Conservation (phyloP, 2,113 vertebrate species). For the Poeciliopsis prolifica region DNA sequence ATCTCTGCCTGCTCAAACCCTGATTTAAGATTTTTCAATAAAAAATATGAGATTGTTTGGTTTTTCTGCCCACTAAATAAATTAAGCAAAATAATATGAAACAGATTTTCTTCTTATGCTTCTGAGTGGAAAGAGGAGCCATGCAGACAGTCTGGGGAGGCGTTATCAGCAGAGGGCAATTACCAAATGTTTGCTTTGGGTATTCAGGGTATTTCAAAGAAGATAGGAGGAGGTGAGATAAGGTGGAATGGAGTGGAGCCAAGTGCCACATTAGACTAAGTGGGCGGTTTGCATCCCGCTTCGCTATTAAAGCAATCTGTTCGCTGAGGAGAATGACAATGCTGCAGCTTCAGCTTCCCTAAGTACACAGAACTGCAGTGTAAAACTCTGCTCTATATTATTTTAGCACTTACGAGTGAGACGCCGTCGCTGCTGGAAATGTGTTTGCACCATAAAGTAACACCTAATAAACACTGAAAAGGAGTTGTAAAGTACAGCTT, state of each 20-base stretch:
- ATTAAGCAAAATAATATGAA: constrained; percentile 16
- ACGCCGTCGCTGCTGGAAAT: not conserved
- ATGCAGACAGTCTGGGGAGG: constrained; percentile 26
- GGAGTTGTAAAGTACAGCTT: not conserved
- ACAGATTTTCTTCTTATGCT: constrained; percentile 3
- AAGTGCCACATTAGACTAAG: constrained; percentile 57
- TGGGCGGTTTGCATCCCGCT: constrained; percentile 34
- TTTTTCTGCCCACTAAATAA: constrained; percentile 52
- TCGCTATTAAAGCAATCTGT: constrained; percentile 14
- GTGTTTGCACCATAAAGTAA: not conserved
- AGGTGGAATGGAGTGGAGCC: constrained; percentile 50
- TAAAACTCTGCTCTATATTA: not conserved
- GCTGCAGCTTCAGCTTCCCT: constrained; percentile 1
- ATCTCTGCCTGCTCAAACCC: constrained; percentile 4
- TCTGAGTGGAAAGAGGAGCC: constrained; percentile 10
- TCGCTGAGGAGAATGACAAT: constrained; percentile 1
- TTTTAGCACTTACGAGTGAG: not conserved
- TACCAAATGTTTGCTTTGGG: constrained; percentile 53
- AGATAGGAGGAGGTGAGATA: constrained; percentile 43
- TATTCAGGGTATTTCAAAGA: constrained; percentile 44
- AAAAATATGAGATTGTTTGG: constrained; percentile 34
- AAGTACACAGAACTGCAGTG: not conserved
- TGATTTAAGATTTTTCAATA: constrained; percentile 44
- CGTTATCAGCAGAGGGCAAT: constrained; percentile 46
- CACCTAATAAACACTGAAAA: not conserved